Evolutionary conservation across 2,888 invertebrate species (phyloP), one percentile per base, ranked within the genome.

Genomic region (Eubasilissa splendida): DNA sequence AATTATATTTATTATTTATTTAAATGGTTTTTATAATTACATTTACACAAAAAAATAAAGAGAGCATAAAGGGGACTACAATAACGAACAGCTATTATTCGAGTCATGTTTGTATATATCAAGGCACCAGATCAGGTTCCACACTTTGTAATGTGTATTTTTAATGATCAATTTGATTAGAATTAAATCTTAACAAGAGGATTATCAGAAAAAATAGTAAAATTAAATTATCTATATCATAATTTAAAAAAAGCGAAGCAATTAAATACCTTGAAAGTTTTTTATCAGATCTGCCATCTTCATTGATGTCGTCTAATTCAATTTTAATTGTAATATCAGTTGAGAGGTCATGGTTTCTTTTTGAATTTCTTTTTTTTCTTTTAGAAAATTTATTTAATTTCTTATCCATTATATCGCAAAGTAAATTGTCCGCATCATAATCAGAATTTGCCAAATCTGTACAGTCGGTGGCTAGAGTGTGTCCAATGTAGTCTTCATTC

Each of bases 391-490:
- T 80, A 11, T 58, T 80, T 50, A 59, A 50, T 33, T 50, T 56
- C 53, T 80, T 76, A 31, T 54, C 78, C 42, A 77, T 79, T 66
- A 73, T 82, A 63, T 79, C 76, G 5, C 76, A 77, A 11, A 77
- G 76, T 77, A 74, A 8, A n/a, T 80, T 73, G n/a, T 76, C 54
- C 8, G 76, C 59, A 50, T 74, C 80, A 66, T 68, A 77, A 14
- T 80, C 77, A 11, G 76, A 82, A 70, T 80, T 75, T 14, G 54
- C 22, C n/a, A 74, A 50, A n/a, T 80, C 75, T 12, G 74, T 58
- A 11, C 59, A 74, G 9, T 80, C 77, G 42, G 66, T 58, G 9
- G 12, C 65, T 8, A 74, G 65, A 12, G 56, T 54, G 22, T 80
- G 75, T 0, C 65, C 73, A 9, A 63, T 59, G 12, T 77, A 80